phyloP scores from a whole-genome alignment of 2,797 vertebrate genomes.

The Thunnus albacares region DNA sequence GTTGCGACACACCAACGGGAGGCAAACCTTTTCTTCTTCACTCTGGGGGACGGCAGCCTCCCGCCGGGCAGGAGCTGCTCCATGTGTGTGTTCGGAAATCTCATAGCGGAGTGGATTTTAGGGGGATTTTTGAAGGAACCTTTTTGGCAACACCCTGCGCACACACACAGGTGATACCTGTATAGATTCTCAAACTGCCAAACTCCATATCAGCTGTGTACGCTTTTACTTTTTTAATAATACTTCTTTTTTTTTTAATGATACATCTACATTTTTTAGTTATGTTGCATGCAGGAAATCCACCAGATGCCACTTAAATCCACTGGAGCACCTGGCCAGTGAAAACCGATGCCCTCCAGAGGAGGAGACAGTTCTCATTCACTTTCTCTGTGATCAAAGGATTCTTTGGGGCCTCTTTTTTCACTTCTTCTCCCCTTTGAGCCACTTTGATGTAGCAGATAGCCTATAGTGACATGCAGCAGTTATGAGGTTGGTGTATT shows the following conservation, averaged over 20 bases:
- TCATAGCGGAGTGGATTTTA: constrained; percentile 23
- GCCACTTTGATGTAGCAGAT: constrained; percentile 56
- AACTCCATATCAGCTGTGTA: background rate
- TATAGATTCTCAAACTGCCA: background rate
- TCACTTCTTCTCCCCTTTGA: constrained; percentile 22
- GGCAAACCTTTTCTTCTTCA: constrained; percentile 51
- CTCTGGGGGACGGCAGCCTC: constrained; percentile 42
- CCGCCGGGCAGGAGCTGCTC: constrained; percentile 33
- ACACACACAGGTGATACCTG: background rate
- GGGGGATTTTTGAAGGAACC: constrained; percentile 2
- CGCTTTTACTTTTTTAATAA: background rate
- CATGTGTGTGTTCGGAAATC: constrained; percentile 33
- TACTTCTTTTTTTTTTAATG: background rate
- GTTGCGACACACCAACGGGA: constrained; percentile 57
- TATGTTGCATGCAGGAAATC: too few species aligned
- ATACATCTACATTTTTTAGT: background rate
- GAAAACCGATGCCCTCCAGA: background rate
- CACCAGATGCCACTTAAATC: background rate
- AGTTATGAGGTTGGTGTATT: background rate
- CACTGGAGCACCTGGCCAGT: background rate
- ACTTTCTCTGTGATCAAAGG: constrained; percentile 41
- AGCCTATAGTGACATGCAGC: constrained; percentile 1
- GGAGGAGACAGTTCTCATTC: constrained; percentile 17
- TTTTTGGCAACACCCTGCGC: background rate
- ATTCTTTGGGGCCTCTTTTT: background rate